Evolutionary conservation across 1,140 invertebrate species (phyloP), one percentile per base, ranked within the genome.

Genomic region (Drosophila navojoa): DNA sequence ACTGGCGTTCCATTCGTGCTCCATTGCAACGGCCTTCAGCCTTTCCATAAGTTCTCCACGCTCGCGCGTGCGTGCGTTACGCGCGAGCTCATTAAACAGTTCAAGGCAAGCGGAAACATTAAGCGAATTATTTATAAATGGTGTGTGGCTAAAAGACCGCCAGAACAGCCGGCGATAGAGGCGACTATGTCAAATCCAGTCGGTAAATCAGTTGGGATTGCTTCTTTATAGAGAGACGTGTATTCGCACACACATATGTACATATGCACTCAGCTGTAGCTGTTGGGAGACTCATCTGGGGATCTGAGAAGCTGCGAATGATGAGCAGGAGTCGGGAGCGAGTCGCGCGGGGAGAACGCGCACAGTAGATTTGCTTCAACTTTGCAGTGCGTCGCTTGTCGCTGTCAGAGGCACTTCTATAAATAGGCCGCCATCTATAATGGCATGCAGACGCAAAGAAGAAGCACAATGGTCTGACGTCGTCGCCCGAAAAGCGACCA

Each of bases 41-140:
- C 57, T 63, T 29, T 4, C 13, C 25, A 2, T 63, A 13, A 10
- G n/a, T 25, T 32, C 42, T 63, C 16, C 35, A 40, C 40, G 11
- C 60, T 38, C 54, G 55, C 59, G 22, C 53, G 61, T 44, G 47
- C 29, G 15, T 68, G 54, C 54, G 55, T 66, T 2, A 22, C 61
- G 61, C 72, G 54, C 59, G 70, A 79, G 84, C 89, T 87, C 84
- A 87, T 84, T 76, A 47, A 79, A 82, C 84, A 76, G 84, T 89
- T 89, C 84, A 89, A 89, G 84, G 84, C 84, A 47, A 89, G 50
- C 84, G 84, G 77, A 89, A 89, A 89, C 84, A 89, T 89, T 82
- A 77, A 62, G 82, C 69, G 60, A 60, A 77, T 47, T 72, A 76
- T 79, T 79, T 89, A 89, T 75, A 87, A 89, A 87, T 77, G 80